A percentile compares a stretch with the other conserved stretches of the same genome.
These are phyloP conservation scores for Scophthalmus maximus DNA, from an alignment of 2,113 vertebrate species.

Conservation along the genomic window DNA sequence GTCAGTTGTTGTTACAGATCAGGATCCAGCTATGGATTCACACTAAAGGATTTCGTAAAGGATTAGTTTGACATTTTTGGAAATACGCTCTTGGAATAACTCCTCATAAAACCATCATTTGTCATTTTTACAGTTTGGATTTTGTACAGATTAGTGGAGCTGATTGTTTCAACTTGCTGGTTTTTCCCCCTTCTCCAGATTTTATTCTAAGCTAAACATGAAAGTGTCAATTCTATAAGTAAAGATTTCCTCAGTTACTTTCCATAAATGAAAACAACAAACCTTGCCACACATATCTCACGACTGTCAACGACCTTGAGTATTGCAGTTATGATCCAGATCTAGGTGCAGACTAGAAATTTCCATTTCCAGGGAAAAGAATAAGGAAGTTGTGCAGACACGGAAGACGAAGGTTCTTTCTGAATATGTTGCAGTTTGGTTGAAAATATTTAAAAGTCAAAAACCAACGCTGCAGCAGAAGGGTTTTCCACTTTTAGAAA, in stretches of 20 bases:
- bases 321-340: background rate
- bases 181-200: too few species aligned
- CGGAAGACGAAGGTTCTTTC: background rate
- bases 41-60: background rate
- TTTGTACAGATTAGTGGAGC: too few species aligned
- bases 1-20: background rate
- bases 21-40: background rate
- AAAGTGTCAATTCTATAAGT: too few species aligned
- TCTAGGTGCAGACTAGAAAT: background rate
- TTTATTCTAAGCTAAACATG: too few species aligned
- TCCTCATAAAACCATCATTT: background rate
- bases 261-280: background rate
- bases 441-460: too few species aligned
- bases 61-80: background rate
- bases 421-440: too few species aligned
- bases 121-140: too few species aligned
- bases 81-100: background rate
- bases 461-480: too few species aligned
- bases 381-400: background rate
- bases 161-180: too few species aligned
- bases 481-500: background rate
- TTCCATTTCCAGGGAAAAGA: background rate
- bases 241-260: too few species aligned
- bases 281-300: background rate
- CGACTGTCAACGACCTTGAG: background rate